Evolutionary conservation across 1,140 invertebrate genomes (phyloP), one percentile per base, ranked within the genome.

Genomic region (Listronotus oregonensis): DNA sequence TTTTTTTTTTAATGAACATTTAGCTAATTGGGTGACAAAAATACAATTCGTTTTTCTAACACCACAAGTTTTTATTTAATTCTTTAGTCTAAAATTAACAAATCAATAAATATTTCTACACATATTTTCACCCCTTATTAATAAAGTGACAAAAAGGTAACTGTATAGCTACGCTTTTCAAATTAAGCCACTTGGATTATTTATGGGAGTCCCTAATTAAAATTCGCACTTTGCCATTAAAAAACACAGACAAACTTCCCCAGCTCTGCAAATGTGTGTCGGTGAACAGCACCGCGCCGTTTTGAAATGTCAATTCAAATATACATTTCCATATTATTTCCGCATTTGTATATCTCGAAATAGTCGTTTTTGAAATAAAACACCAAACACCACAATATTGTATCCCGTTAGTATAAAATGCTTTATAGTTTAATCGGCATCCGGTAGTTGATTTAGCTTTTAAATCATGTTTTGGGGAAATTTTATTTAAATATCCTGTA

Each of bases 251-350:
- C 21, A 15, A 21, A 50, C 47, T 3, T 21, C 15, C 17, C 1
- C 6, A 5, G 11, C 15, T 31, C 21, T 50, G 47, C 47, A n/a
- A 31, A 31, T 21, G 15, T 50, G 47, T 50, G 11, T 18, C 21
- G 21, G 21, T 21, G 47, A 46, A 46, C 43, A 17, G 43, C 17
- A 46, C 4, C 17, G n/a, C 11, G n/a, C 17, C 17, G 17, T 46
- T 46, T 8, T 14, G 62, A 42, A 64, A 68, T 58, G 61, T 39
- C 61, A 57, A 56, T 67, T 68, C 66, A 64, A 70, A 68, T 70
- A 60, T 60, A 56, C 68, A 72, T 72, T 72, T 72, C 71, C 71
- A 72, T 72, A 72, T 70, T 68, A 72, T 72, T 72, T 65, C 56
- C 68, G 69, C 71, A 64, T 72, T 72, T 56, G 39, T 54, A 47